phyloP scores from a whole-genome alignment of 2,113 vertebrate species.

The Ctenodactylus gundi region DNA sequence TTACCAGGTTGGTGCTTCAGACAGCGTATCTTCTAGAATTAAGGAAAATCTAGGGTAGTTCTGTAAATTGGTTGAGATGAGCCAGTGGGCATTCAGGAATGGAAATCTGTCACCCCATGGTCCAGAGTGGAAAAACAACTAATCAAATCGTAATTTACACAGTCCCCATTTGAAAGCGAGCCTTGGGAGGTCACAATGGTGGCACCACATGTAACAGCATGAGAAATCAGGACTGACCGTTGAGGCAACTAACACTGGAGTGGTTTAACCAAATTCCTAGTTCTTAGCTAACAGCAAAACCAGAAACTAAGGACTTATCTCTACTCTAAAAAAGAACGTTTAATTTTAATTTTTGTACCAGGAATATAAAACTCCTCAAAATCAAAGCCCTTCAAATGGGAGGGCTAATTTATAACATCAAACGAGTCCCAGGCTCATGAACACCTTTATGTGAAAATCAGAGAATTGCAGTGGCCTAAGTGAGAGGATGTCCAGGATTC shows the following conservation, averaged over 20 bases:
- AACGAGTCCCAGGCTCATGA: neutral
- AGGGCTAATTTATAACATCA: neutral
- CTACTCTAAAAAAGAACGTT: neutral
- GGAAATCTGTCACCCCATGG: neutral
- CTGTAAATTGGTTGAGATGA: neutral
- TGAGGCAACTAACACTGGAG: neutral
- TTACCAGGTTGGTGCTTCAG: neutral
- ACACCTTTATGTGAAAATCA: neutral
- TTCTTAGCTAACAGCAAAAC: conserved; percentile 24
- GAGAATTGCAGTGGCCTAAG: neutral
- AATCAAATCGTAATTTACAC: neutral
- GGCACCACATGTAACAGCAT: neutral
- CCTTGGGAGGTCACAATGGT: neutral
- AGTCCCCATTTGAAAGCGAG: neutral
- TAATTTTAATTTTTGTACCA: neutral
- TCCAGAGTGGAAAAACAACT: neutral
- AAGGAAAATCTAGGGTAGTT: neutral
- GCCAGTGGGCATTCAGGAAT: neutral
- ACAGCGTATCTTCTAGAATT: neutral
- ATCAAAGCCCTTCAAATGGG: neutral
- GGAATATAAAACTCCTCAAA: neutral
- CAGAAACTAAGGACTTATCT: neutral
- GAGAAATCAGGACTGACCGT: neutral
- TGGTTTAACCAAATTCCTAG: neutral
- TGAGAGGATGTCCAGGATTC: neutral